A percentile compares a stretch with the other conserved stretches of the same genome.
phyloP scores from a whole-genome alignment of 2,888 invertebrate genomes.

The Tolmerus cingulatus region DNA sequence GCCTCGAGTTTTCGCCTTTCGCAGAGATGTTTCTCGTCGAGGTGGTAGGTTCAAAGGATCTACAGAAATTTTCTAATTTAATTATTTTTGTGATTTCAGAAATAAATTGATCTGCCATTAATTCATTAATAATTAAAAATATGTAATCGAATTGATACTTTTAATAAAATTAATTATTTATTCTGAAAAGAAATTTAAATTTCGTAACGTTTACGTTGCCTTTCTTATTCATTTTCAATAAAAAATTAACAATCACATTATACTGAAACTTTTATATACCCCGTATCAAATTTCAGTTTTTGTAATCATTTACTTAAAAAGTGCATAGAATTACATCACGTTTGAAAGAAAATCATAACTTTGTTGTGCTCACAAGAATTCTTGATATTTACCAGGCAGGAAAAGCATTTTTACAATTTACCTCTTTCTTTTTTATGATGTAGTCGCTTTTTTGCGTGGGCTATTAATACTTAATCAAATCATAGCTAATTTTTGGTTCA shows the following conservation, averaged over 20 bases:
- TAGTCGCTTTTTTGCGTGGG: too few relatives aligned
- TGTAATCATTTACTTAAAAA: too few relatives aligned
- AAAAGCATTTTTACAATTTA: background rate
- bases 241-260: too few relatives aligned
- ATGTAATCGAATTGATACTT: background rate
- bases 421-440: background rate
- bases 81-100: background rate
- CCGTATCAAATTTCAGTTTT: too few relatives aligned
- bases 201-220: too few relatives aligned
- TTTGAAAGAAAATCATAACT: background rate
- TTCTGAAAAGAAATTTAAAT: background rate
- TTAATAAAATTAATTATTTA: background rate
- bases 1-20: slow-evolving; percentile 74
- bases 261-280: too few relatives aligned
- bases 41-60: slow-evolving; percentile 66
- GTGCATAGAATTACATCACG: background rate
- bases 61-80: slow-evolving; percentile 38
- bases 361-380: background rate
- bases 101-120: background rate
- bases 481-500: background rate
- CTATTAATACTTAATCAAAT: background rate
- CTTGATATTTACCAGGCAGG: background rate
- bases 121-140: background rate
- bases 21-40: slow-evolving; percentile 69
- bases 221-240: too few relatives aligned